Conservation (phyloP, 2,113 vertebrate genomes). For the Sebastes fasciatus region DNA sequence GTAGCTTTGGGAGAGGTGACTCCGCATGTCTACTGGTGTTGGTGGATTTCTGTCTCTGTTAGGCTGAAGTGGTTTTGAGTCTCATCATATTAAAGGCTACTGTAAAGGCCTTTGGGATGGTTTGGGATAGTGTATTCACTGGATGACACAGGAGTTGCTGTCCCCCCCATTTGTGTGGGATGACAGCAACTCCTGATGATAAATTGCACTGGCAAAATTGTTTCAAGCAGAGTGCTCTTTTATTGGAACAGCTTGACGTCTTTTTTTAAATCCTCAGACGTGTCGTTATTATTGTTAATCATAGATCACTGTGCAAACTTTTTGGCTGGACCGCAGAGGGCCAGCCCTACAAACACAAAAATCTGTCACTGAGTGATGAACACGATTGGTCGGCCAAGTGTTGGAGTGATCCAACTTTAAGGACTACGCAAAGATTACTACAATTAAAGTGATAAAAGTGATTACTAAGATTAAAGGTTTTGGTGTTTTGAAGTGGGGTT, state of each 20-base stretch:
- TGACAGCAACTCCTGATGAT: slow-evolving; percentile 24
- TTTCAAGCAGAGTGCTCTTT: slow-evolving; percentile 36
- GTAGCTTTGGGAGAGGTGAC: slow-evolving; percentile 6
- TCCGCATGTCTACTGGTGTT: not conserved
- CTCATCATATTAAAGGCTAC: not conserved
- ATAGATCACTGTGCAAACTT: slow-evolving; percentile 20
- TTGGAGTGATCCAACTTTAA: not conserved
- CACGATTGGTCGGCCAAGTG: too few species aligned
- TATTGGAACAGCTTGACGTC: slow-evolving; percentile 30
- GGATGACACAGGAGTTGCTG: not conserved
- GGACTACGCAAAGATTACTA: not conserved
- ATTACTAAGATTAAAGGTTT: too few species aligned
- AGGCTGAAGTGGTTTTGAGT: not conserved
- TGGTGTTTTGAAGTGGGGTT: too few species aligned
- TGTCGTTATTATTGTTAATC: slow-evolving; percentile 29
- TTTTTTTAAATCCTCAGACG: slow-evolving; percentile 21
- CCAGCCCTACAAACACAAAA: too few species aligned
- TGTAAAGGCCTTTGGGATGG: slow-evolving; percentile 10
- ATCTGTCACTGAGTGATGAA: too few species aligned
- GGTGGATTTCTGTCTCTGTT: slow-evolving; percentile 13
- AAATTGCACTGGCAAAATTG: slow-evolving; percentile 22
- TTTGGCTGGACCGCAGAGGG: too few species aligned
- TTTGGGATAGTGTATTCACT: not conserved
- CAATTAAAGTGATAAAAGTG: not conserved
- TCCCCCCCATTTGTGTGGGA: not conserved